Evolutionary conservation across 2,113 vertebrate genomes (phyloP).

Genomic region (Pelecanus crispus): DNA sequence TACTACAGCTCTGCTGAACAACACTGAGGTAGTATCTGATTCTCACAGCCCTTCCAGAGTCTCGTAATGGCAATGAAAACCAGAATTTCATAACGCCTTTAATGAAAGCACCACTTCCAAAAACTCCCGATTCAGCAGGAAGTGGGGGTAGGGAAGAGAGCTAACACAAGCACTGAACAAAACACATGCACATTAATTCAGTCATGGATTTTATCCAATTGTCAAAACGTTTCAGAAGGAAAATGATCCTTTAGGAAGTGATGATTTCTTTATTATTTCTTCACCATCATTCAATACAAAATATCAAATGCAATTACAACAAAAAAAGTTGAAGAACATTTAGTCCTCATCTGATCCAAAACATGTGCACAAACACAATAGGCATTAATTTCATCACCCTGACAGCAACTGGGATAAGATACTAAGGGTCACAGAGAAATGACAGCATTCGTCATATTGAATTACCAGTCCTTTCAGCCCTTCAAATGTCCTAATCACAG

Average conservation of each 20-base stretch:
- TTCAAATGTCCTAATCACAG: not conserved
- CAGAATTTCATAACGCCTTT: not conserved
- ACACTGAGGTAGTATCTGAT: not conserved
- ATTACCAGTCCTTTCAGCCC: not conserved
- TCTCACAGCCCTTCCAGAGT: not conserved
- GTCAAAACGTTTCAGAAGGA: conserved; percentile 28
- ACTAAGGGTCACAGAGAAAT: not conserved
- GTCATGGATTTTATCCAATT: conserved; percentile 6
- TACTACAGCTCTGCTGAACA: not conserved
- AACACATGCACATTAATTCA: not conserved
- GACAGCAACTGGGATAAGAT: not conserved
- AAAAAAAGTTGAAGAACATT: not conserved
- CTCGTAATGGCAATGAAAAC: not conserved
- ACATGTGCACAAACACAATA: not conserved
- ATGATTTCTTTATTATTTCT: conserved; percentile 28
- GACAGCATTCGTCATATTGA: not conserved
- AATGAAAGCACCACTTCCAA: not conserved
- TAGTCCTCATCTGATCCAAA: not conserved
- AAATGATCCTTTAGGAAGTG: not conserved
- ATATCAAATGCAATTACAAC: not conserved
- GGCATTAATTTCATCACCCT: not conserved
- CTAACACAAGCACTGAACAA: not conserved
- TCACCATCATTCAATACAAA: not conserved
- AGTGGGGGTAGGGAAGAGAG: not conserved
- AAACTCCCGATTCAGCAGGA: not conserved